Conservation (phyloP, 2,888 invertebrate species). For the Trissolcus brochymenae region DNA sequence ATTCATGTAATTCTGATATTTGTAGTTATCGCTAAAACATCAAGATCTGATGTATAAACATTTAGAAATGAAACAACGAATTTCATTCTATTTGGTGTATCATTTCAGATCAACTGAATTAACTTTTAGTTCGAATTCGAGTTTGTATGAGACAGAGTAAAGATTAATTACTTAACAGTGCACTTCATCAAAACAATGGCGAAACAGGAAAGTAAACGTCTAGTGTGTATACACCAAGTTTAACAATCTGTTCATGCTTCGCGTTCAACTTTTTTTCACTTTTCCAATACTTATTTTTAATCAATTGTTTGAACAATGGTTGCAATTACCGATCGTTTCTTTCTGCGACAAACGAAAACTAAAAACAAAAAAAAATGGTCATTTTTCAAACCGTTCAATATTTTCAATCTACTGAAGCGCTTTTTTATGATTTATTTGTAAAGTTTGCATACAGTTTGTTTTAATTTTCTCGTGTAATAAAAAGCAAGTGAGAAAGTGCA, state of each 20-base stretch:
- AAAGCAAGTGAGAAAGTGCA: no score
- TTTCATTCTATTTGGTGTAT: no score
- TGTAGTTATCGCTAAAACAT: no score
- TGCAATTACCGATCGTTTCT: slow-evolving; percentile 10
- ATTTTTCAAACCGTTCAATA: background rate
- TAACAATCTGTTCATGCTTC: no score
- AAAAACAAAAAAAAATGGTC: background rate
- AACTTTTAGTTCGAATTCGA: no score
- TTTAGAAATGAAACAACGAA: no score
- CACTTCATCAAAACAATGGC: no score
- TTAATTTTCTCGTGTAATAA: background rate
- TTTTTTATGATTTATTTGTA: background rate
- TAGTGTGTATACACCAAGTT: slow-evolving; percentile 8
- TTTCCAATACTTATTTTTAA: slow-evolving; percentile 31
- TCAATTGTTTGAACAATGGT: slow-evolving; percentile 24
- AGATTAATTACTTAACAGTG: slow-evolving; percentile 8
- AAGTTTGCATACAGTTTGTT: background rate
- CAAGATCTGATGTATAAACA: no score
- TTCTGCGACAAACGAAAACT: background rate
- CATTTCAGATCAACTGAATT: no score
- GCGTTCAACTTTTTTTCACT: slow-evolving; percentile 9
- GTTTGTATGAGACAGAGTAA: no score
- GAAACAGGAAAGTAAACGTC: no score
- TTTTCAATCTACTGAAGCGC: background rate
- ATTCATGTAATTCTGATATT: no score